These are phyloP conservation scores for Lycophotia porphyrea DNA, from an alignment of 2,888 invertebrate genomes.

Conservation along the genomic window DNA sequence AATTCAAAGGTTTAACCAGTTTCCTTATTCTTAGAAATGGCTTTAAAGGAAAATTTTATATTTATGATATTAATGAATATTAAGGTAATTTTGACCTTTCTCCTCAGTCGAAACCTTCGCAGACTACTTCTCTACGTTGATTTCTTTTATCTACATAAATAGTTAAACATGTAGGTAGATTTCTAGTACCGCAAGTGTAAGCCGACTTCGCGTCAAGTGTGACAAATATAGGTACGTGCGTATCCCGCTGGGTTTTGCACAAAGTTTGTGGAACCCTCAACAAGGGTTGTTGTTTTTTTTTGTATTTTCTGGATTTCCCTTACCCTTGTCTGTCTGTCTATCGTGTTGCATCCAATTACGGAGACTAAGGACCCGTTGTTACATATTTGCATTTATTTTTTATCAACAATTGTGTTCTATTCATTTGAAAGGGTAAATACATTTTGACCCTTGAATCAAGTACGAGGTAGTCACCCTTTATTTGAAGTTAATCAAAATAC, in stretches of 20 bases:
- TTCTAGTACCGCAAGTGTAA: slow-evolving; percentile 35
- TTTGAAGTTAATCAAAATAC: slow-evolving; percentile 1
- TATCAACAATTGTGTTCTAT: slow-evolving; percentile 35
- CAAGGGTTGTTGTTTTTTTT: slow-evolving; percentile 25
- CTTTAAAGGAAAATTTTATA: background rate
- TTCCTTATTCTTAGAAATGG: background rate
- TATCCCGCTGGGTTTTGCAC: slow-evolving; percentile 31
- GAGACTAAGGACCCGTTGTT: slow-evolving; percentile 39
- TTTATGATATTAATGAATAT: background rate
- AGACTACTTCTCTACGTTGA: background rate
- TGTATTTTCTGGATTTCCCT: slow-evolving; percentile 37
- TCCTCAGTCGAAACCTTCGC: background rate
- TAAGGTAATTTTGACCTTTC: background rate
- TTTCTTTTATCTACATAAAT: background rate
- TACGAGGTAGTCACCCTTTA: slow-evolving; percentile 1
- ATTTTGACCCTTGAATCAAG: slow-evolving; percentile 17
- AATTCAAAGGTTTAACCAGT: background rate
- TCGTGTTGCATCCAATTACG: slow-evolving; percentile 45
- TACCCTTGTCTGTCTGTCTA: slow-evolving; percentile 48
- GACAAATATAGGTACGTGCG: slow-evolving; percentile 31
- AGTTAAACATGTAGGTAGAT: slow-evolving; percentile 6
- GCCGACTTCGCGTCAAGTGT: slow-evolving; percentile 27
- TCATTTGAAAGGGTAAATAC: slow-evolving; percentile 40
- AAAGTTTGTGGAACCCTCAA: slow-evolving; percentile 18
- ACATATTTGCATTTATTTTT: slow-evolving; percentile 41